Base-by-base conservation (phyloP, 92 coral and sea anemone species). In the Epizoanthus rinbou region DNA sequence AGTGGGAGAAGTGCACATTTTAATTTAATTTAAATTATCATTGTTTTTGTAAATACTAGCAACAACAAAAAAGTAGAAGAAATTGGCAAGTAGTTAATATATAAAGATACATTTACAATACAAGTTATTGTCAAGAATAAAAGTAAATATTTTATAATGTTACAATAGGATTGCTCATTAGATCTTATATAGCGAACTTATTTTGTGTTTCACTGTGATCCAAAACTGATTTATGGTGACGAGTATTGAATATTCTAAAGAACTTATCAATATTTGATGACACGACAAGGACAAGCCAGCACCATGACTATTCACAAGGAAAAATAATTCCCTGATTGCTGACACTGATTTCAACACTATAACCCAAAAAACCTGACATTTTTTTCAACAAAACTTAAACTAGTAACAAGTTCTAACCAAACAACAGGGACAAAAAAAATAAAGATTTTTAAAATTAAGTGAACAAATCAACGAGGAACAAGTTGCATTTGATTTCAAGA, bases 221-320 rank as follows among this genome's bases (percentile, higher is more conserved):
- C 39, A 64, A 24, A 18, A 59, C 64, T 18, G 64, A 59, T 6
- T 59, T 18, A 59, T n/a, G 17, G 19, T 6, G 18, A 59, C 21
- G 8, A 59, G 21, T 6, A 59, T 8, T 18, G 24, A 59, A 59
- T 18, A 59, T 18, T 21, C 54, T 11, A 50, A 13, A 50, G 54
- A 50, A 50, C 73, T 67, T 4, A 67, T 67, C 21, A 67, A 67
- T 67, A 67, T 5, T 67, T 31, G 45, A 67, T 67, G 47, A 31
- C 73, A 67, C 18, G 23, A 31, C 39, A 67, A 33, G 31, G 73
- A 67, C 19, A 16, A 31, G 54, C 37, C 5, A 28, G n/a, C 31
- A 65, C 71, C 71, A 18, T 59, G 16, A 57, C 16, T 15, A 14
- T 14, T 21, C 64, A 59, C 64, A 59, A 65, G 15, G 54, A 37